Conservation (phyloP, 2,797 vertebrate genomes). For the Argyrosomus regius region DNA sequence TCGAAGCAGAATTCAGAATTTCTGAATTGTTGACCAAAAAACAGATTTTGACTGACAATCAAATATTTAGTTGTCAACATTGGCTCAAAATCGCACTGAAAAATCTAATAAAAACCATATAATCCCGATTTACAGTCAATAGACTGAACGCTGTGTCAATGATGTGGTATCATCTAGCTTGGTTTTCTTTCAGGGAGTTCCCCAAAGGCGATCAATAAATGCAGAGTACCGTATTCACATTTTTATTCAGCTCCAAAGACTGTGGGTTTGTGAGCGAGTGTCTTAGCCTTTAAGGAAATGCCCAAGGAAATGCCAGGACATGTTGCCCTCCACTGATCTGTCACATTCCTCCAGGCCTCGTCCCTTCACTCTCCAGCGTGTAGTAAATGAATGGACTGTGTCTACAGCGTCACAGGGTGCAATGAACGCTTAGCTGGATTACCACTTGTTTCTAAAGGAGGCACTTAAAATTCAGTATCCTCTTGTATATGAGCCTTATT, state of each 20-base stretch:
- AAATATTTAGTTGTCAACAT: not conserved
- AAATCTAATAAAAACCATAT: not conserved
- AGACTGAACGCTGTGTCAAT: not conserved
- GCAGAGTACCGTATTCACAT: conserved; percentile 26
- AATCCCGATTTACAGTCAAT: not conserved
- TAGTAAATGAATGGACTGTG: conserved; percentile 50
- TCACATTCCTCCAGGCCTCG: conserved; percentile 47
- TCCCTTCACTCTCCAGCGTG: conserved; percentile 31
- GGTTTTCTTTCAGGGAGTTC: not conserved
- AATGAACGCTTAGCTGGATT: conserved; percentile 35
- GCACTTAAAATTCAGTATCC: conserved; percentile 51
- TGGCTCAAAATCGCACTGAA: not conserved
- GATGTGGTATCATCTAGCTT: not conserved
- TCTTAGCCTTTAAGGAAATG: conserved; percentile 40
- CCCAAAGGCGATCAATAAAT: conserved; percentile 28
- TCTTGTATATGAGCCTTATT: conserved; percentile 49
- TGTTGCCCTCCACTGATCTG: conserved; percentile 53
- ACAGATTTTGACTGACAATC: not conserved
- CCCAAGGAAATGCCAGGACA: conserved; percentile 54
- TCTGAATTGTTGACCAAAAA: not conserved
- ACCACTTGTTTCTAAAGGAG: conserved; percentile 50
- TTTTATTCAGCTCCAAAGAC: conserved; percentile 36
- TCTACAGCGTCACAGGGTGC: conserved; percentile 25
- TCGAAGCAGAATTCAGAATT: not conserved
- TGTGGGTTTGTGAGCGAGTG: conserved; percentile 18